These are phyloP conservation scores for Amblyjoppa fuscipennis DNA, from an alignment of 2,888 invertebrate genomes.

Conservation along the genomic window DNA sequence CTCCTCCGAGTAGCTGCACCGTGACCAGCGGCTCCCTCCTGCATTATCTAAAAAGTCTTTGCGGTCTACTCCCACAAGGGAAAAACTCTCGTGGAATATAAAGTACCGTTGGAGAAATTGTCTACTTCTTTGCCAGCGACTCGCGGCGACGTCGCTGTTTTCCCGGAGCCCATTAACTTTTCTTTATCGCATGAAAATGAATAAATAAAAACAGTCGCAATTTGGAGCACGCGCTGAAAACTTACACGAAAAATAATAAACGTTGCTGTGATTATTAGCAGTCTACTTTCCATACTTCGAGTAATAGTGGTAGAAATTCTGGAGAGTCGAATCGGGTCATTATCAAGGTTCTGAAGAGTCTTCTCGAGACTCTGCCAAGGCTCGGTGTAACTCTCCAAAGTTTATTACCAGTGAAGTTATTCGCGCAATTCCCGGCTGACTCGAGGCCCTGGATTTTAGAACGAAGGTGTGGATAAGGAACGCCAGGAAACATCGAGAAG, in stretches of 20 bases:
- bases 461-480: slow-evolving; percentile 14
- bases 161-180: slow-evolving; percentile 14
- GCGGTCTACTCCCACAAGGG: slow-evolving; percentile 24
- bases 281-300: neutral
- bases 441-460: neutral
- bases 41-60: slow-evolving; percentile 49
- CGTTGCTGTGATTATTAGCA: neutral
- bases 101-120: slow-evolving; percentile 51
- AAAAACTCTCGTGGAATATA: slow-evolving; percentile 58
- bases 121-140: slow-evolving; percentile 32
- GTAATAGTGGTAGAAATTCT: neutral
- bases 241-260: neutral
- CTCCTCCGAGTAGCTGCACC: slow-evolving; percentile 17
- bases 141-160: slow-evolving; percentile 14
- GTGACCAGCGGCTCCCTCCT: slow-evolving; percentile 24
- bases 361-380: too few species aligned
- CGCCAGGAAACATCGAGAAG: slow-evolving; percentile 2
- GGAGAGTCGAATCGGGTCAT: too few species aligned
- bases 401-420: neutral
- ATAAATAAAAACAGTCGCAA: neutral
- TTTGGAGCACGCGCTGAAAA: neutral
- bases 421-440: neutral
- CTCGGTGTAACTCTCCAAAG: neutral
- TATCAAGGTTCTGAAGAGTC: neutral
- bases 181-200: slow-evolving; percentile 25